Base-by-base conservation (phyloP, 2,113 vertebrate species). In the Pedetes capensis region DNA sequence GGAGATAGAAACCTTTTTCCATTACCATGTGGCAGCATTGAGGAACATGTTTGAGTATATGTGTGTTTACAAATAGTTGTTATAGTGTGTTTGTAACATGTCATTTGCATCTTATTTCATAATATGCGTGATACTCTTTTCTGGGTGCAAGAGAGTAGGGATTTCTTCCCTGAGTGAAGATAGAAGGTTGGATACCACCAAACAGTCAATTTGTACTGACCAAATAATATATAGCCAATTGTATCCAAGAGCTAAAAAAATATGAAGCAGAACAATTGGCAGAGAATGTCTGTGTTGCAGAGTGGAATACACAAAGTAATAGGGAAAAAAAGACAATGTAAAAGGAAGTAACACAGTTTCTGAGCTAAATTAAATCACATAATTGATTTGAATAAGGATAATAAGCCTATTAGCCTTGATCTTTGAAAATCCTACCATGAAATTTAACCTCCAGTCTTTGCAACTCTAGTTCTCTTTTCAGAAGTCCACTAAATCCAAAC, bases 391-490 rank as follows among this genome's bases (percentile, higher is more conserved):
- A 59, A 71, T 55, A 32, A 82, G 7, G 51, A 72, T 27, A 87
- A 76, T 0, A 34, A 71, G n/a, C 22, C 37, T 74, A 51, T 64
- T 68, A 80, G 22, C 18, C 29, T 39, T 68, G 68, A 74, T 34
- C 32, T 86, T 85, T 90, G 63, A 6, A 37, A 96, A 76, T 75
- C 83, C 47, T 72, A 39, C 74, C 49, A 78, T 68, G 42, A 87
- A 87, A 83, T 90, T 82, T 93, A 93, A 66, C 37, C 37, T 93
- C 16, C 13, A 76, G 39, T 32, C 47, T 59, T 23, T n/a, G 17
- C 34, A 10, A 42, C 29, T 85, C 2, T 29, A 75, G 20, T 47
- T 51, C 42, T 79, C 27, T 75, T 55, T 74, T 93, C 11, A 57
- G 39, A 84, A 53, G 11, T 2, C 29, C 11, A 57, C 13, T 57